A percentile compares a stretch with the other conserved stretches of the same genome.
Evolutionary conservation across 1,140 invertebrate genomes (phyloP).

Genomic region (Brachionus calyciflorus): DNA sequence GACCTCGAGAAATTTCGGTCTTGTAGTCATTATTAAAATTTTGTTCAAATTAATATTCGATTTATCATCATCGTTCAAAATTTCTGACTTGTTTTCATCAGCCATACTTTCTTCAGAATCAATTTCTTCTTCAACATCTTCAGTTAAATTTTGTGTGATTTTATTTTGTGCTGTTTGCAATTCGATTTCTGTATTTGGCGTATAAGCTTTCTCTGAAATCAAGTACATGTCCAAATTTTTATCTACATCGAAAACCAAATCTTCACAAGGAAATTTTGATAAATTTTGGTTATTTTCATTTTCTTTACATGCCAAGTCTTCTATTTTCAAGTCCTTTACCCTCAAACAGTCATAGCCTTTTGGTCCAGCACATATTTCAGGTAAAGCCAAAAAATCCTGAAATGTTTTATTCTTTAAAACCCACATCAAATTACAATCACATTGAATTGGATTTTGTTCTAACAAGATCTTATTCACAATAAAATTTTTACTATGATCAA

Average conservation of each 20-base stretch:
- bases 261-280: constrained; percentile 1
- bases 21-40: background rate
- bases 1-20: background rate
- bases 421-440: constrained; percentile 42
- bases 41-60: background rate
- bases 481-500: constrained; percentile 12
- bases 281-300: background rate
- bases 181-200: background rate
- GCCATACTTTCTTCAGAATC: background rate
- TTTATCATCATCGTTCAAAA: background rate
- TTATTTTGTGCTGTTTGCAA: too few relatives aligned
- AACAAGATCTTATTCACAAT: constrained; percentile 1
- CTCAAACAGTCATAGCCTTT: constrained; percentile 28
- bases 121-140: background rate
- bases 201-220: background rate
- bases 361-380: constrained; percentile 40
- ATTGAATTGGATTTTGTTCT: constrained; percentile 45
- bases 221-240: background rate
- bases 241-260: background rate
- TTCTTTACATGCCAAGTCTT: background rate
- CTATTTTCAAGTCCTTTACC: background rate
- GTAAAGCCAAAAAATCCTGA: background rate
- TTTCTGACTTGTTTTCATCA: background rate
- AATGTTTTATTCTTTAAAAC: background rate
- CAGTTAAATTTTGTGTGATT: too few relatives aligned